phyloP scores from a whole-genome alignment of 1,140 invertebrate genomes.

The Triops longicaudatus region DNA sequence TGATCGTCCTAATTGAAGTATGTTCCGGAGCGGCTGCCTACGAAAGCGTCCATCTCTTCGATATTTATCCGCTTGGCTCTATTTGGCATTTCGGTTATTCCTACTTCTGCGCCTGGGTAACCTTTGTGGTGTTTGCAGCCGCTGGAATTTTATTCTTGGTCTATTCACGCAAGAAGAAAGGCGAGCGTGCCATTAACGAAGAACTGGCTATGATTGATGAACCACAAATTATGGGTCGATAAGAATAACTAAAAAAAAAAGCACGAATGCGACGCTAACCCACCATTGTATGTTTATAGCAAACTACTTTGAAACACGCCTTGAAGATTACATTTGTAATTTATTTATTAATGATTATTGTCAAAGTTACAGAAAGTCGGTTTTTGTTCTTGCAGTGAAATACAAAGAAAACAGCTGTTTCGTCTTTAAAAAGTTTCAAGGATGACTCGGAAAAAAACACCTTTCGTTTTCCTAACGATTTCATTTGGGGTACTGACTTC shows the following conservation, averaged over 20 bases:
- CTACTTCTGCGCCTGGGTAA: conserved; percentile 68
- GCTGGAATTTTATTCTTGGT: conserved; percentile 63
- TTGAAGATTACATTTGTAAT: background rate
- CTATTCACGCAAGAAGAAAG: conserved; percentile 72
- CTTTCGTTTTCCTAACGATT: no score
- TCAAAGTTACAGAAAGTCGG: conserved; percentile 8
- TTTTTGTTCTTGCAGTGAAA: conserved; percentile 12
- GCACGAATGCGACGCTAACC: background rate
- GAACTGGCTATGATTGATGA: conserved; percentile 73
- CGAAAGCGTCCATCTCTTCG: conserved; percentile 23
- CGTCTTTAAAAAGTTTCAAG: background rate
- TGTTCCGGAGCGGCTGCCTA: conserved; percentile 23
- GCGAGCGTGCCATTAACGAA: conserved; percentile 65
- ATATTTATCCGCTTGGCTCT: conserved; percentile 26
- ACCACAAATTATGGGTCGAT: conserved; percentile 71
- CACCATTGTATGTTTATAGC: background rate
- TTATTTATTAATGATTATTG: conserved; percentile 16
- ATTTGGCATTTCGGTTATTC: conserved; percentile 54
- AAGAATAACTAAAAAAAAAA: conserved; percentile 34
- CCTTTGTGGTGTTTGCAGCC: conserved; percentile 59
- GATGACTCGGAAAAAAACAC: background rate
- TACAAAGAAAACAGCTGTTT: background rate
- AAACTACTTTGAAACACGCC: background rate
- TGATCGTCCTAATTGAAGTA: conserved; percentile 30
- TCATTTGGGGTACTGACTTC: no score